Percentiles rank a stretch among this genome's conserved stretches.
Evolutionary conservation across 2,797 vertebrate species (phyloP).

Genomic region (Gadopsis marmoratus): DNA sequence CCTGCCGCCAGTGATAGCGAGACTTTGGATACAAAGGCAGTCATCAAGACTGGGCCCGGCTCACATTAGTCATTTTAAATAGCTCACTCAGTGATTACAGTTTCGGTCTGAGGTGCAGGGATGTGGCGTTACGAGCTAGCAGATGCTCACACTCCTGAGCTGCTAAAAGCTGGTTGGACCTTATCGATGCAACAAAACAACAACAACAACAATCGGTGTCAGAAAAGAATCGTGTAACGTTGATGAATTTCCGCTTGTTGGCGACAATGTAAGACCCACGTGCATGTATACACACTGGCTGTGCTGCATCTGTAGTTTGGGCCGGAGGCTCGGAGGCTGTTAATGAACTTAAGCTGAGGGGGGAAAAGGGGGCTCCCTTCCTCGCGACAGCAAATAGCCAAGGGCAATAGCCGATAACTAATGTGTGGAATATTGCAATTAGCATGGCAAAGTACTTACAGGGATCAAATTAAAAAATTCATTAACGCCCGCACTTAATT

Average conservation of each 20-base stretch:
- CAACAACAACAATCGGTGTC: background rate
- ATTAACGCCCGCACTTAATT: conserved; percentile 99
- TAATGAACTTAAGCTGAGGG: conserved; percentile 92
- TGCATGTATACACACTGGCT: background rate
- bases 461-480: conserved; percentile 99
- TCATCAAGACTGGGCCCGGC: conserved; percentile 56
- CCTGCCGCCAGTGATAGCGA: conserved; percentile 68
- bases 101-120: conserved; percentile 26
- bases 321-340: conserved; percentile 57
- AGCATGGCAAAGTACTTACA: conserved; percentile 99
- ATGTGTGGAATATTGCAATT: conserved; percentile 99
- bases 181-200: background rate
- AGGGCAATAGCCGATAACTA: conserved; percentile 99
- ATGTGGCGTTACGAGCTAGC: conserved; percentile 4
- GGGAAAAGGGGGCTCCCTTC: conserved; percentile 82
- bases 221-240: background rate
- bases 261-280: background rate
- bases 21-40: conserved; percentile 71
- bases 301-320: conserved; percentile 42
- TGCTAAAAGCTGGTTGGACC: background rate
- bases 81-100: conserved; percentile 63
- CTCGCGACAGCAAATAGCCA: conserved; percentile 97
- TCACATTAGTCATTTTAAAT: conserved; percentile 74
- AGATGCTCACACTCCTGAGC: conserved; percentile 16
- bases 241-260: background rate